These are phyloP conservation scores for Synanthedon andrenaeformis DNA, from an alignment of 2,888 invertebrate genomes.

Conservation along the genomic window DNA sequence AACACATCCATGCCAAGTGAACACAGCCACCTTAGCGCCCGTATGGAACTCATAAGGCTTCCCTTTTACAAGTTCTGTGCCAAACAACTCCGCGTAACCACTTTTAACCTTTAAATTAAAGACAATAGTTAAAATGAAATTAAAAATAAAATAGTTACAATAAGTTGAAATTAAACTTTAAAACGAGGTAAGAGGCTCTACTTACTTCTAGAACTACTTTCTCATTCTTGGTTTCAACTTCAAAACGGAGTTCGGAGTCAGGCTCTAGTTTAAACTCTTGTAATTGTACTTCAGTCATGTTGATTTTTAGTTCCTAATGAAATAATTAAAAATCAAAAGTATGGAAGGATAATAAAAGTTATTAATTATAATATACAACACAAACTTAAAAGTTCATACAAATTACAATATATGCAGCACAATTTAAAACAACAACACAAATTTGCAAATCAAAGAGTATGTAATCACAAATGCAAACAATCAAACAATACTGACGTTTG, in stretches of 20 bases:
- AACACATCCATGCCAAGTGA: slow-evolving; percentile 95
- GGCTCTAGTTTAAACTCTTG: slow-evolving; percentile 86
- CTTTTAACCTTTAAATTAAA: slow-evolving; percentile 75
- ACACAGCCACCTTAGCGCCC: slow-evolving; percentile 95
- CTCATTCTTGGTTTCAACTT: slow-evolving; percentile 89
- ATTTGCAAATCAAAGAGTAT: no score
- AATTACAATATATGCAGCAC: no score
- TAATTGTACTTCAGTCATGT: slow-evolving; percentile 61
- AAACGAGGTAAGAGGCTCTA: neutral
- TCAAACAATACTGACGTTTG: no score
- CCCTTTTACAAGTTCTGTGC: slow-evolving; percentile 93
- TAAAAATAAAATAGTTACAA: neutral
- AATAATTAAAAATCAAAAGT: neutral
- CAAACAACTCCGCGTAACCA: slow-evolving; percentile 96
- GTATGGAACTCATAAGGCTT: slow-evolving; percentile 90
- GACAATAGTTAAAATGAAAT: neutral
- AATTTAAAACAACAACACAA: no score
- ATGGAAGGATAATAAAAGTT: no score
- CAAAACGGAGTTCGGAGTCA: slow-evolving; percentile 93
- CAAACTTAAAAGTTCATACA: no score
- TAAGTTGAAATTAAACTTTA: neutral
- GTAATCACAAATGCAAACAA: no score
- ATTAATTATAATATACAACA: no score
- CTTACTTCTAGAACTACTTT: slow-evolving; percentile 82
- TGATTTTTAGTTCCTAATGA: slow-evolving; percentile 5